Percentiles rank a stretch among this genome's conserved stretches.
phyloP scores from a whole-genome alignment of 2,797 vertebrate species.

The Sternotherus odoratus region DNA sequence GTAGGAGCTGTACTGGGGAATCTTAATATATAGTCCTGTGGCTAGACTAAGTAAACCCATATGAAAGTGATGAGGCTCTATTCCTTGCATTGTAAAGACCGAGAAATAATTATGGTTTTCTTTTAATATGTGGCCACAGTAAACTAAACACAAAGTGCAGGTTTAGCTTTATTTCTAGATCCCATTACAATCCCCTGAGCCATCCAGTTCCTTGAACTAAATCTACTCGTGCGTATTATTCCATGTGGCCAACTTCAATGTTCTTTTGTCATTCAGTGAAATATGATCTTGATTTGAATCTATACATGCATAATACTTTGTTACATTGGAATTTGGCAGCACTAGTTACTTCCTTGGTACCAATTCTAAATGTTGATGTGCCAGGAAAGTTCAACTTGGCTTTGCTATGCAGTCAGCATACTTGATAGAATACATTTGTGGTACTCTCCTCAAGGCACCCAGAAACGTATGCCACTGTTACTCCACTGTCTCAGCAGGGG shows the following conservation, averaged over 20 bases:
- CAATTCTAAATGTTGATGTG: background rate
- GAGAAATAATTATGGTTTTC: background rate
- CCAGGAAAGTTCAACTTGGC: background rate
- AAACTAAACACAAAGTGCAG: background rate
- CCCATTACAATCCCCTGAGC: background rate
- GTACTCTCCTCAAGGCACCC: background rate
- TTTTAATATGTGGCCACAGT: rapidly evolving
- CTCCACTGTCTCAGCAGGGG: background rate
- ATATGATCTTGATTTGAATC: background rate
- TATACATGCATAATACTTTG: rapidly evolving
- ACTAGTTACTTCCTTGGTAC: background rate
- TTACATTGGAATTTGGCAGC: background rate
- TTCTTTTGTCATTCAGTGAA: background rate
- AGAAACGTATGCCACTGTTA: background rate
- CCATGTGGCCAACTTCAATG: background rate
- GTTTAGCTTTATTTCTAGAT: background rate
- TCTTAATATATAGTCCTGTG: rapidly evolving
- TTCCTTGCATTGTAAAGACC: background rate
- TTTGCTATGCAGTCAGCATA: background rate
- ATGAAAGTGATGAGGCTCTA: background rate
- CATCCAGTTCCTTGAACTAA: background rate
- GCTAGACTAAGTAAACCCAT: background rate
- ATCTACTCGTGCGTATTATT: background rate
- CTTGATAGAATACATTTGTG: background rate
- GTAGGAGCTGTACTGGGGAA: background rate